Percentiles rank a stretch among this genome's conserved stretches.
phyloP scores from a whole-genome alignment of 2,113 vertebrate species.

The Hiodon tergisus region DNA sequence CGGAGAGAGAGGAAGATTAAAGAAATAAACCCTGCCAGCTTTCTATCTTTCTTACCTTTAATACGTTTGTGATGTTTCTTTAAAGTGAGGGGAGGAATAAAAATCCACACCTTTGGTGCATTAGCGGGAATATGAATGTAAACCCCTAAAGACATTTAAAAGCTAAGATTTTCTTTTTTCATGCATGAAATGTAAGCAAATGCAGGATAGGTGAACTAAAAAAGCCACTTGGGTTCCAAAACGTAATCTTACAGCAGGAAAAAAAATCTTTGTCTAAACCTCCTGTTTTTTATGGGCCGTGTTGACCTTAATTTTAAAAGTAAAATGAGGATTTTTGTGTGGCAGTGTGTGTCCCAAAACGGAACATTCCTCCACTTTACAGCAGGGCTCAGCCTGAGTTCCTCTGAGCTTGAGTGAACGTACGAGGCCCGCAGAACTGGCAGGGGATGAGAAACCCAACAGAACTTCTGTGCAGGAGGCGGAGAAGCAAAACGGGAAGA shows the following conservation, averaged over 20 bases:
- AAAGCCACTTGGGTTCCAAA: background rate
- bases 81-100: conserved; percentile 3
- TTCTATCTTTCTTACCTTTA: background rate
- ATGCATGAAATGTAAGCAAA: background rate
- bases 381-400: background rate
- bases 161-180: background rate
- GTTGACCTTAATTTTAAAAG: background rate
- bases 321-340: background rate
- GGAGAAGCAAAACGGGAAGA: background rate
- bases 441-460: background rate
- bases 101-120: conserved; percentile 12
- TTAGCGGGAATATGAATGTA: conserved; percentile 11
- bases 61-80: conserved; percentile 21
- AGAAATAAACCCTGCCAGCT: conserved; percentile 8
- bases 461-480: background rate
- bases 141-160: conserved; percentile 18
- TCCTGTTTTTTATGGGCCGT: background rate
- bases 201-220: background rate
- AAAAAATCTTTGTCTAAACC: background rate
- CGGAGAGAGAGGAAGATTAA: conserved; percentile 6
- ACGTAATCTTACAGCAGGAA: background rate
- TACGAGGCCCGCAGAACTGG: background rate
- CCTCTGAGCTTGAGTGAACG: conserved; percentile 6
- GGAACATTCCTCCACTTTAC: background rate
- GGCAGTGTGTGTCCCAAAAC: background rate